Conservation (phyloP, 2,113 vertebrate species). For the Nannospalax galili region DNA sequence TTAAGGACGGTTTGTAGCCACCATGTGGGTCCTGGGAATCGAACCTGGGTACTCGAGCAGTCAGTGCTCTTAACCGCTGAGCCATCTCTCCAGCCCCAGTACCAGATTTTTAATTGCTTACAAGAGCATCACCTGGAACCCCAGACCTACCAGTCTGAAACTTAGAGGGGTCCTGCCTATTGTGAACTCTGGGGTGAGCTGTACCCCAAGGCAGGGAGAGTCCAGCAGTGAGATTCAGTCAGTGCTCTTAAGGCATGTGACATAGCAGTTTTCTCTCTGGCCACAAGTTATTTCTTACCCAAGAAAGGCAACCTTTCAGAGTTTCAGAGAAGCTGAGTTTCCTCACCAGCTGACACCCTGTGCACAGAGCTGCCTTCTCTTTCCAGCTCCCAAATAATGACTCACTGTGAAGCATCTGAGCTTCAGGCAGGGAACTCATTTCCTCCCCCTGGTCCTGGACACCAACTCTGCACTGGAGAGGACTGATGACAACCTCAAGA, state of each 20-base stretch:
- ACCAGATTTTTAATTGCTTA: no score
- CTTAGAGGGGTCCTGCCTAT: not conserved
- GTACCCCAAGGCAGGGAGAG: not conserved
- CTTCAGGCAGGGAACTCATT: not conserved
- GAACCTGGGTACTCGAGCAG: no score
- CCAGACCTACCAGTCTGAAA: not conserved
- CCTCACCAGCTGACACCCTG: not conserved
- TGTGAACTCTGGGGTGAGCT: not conserved
- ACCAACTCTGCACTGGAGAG: not conserved
- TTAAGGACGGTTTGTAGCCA: no score
- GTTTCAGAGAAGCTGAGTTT: not conserved
- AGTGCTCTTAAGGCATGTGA: not conserved
- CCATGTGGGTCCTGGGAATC: no score
- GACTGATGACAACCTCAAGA: constrained; percentile 25
- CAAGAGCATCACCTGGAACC: not conserved
- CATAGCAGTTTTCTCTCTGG: not conserved
- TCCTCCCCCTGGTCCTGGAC: not conserved
- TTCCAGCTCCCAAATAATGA: constrained; percentile 48
- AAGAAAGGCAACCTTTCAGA: not conserved
- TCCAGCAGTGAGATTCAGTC: not conserved
- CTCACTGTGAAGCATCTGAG: constrained; percentile 1
- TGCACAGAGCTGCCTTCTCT: not conserved
- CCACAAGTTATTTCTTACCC: not conserved
- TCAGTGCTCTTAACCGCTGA: no score
- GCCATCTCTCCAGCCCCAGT: no score